Percentiles rank a stretch among this genome's conserved stretches.
Conservation (phyloP, 23 tunicate genomes). For the Ciona savignyi region DNA sequence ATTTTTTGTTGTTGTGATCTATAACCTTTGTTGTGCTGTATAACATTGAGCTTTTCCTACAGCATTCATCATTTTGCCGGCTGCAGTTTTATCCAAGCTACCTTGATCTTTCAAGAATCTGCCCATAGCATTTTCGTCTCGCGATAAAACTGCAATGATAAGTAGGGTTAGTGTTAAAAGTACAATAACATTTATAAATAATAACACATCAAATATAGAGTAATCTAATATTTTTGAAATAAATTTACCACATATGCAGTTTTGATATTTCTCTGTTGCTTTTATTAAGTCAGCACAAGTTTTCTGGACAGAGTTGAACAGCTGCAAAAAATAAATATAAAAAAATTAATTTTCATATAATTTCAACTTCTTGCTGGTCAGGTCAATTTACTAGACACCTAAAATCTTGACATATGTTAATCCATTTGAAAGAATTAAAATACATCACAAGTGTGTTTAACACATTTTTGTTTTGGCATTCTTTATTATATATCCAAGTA, state of each 20-base stretch:
- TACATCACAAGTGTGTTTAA: too few species aligned
- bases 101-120: conserved; percentile 91
- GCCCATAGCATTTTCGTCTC: conserved; percentile 93
- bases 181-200: not conserved
- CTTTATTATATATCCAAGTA: too few species aligned
- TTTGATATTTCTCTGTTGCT: conserved; percentile 64
- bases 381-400: too few species aligned
- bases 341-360: too few species aligned
- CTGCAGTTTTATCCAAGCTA: conserved; percentile 71
- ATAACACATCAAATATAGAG: not conserved
- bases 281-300: conserved; percentile 74
- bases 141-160: conserved; percentile 72
- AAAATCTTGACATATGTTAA: too few species aligned
- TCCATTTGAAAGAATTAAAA: too few species aligned
- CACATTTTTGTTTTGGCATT: too few species aligned
- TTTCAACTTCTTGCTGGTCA: too few species aligned
- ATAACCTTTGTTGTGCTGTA: conserved; percentile 78
- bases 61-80: conserved; percentile 94
- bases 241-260: conserved; percentile 77
- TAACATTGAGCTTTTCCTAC: conserved; percentile 86
- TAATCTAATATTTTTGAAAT: not conserved
- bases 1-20: too few species aligned
- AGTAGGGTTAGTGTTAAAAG: too few species aligned
- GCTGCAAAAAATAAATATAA: too few species aligned
- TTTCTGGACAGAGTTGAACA: conserved; percentile 54